Conservation (phyloP, 2,113 vertebrate genomes). For the Arizona elegans region DNA sequence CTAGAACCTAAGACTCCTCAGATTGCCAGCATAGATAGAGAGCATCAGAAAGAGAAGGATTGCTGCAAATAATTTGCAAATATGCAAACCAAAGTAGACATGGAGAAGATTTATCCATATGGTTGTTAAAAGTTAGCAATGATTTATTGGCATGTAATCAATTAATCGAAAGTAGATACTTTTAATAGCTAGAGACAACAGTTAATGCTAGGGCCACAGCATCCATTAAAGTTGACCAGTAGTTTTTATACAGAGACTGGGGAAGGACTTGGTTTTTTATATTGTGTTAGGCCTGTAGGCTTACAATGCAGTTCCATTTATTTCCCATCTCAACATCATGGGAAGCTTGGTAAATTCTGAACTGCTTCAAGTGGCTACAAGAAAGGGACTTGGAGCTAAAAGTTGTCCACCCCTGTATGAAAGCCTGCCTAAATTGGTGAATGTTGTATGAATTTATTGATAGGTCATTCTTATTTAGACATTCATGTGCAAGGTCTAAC, state of each 20-base stretch:
- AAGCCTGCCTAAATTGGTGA: neutral
- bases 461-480: neutral
- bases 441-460: neutral
- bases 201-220: neutral
- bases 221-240: neutral
- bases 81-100: neutral
- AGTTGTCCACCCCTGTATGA: neutral
- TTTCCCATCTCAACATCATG: neutral
- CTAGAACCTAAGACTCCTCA: neutral
- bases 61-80: neutral
- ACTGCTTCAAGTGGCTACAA: neutral
- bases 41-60: neutral
- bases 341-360: neutral
- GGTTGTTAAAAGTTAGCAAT: neutral
- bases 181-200: neutral
- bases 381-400: neutral
- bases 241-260: neutral
- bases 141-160: neutral
- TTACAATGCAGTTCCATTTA: neutral
- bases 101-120: neutral
- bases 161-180: neutral
- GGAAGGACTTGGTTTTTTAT: neutral
- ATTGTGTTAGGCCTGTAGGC: neutral
- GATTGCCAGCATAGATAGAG: neutral
- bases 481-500: neutral